phyloP scores from a whole-genome alignment of 2,797 vertebrate species.

The Decapterus maruadsi region DNA sequence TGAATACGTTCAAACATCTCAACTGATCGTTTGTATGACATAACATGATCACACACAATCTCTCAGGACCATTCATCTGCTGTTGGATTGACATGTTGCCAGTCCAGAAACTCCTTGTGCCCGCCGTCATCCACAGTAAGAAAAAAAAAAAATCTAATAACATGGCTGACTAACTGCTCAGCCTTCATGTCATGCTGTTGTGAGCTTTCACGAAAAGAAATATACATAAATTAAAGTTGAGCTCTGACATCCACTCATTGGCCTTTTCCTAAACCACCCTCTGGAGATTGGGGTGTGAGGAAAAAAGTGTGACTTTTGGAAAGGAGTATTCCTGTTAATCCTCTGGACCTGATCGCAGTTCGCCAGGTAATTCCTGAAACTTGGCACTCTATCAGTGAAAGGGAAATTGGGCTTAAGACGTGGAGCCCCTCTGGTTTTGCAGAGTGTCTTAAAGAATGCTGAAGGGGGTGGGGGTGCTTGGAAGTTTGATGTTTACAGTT shows the following conservation, averaged over 20 bases:
- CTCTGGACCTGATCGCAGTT: slow-evolving; percentile 66
- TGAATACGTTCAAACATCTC: slow-evolving; percentile 39
- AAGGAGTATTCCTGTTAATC: slow-evolving; percentile 73
- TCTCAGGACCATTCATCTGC: slow-evolving; percentile 58
- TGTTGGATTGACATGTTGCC: slow-evolving; percentile 56
- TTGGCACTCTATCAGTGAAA: slow-evolving; percentile 69
- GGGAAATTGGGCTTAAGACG: slow-evolving; percentile 68
- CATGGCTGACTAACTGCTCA: slow-evolving; percentile 84
- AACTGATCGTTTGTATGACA: slow-evolving; percentile 55
- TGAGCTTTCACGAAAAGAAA: slow-evolving; percentile 76
- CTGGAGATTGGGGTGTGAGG: slow-evolving; percentile 47
- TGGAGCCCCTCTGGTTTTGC: slow-evolving; percentile 58
- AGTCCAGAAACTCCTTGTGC: slow-evolving; percentile 49
- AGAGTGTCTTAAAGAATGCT: slow-evolving; percentile 57
- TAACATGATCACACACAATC: slow-evolving; percentile 62
- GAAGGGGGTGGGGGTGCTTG: slow-evolving; percentile 36
- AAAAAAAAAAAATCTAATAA: slow-evolving; percentile 80
- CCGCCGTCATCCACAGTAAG: slow-evolving; percentile 37
- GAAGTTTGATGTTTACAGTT: slow-evolving; percentile 54
- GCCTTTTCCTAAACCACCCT: slow-evolving; percentile 63
- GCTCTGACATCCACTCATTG: slow-evolving; percentile 75
- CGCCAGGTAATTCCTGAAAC: slow-evolving; percentile 75
- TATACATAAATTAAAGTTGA: slow-evolving; percentile 81
- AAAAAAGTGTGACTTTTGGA: slow-evolving; percentile 57
- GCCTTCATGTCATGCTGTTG: slow-evolving; percentile 78